A percentile compares a stretch with the other conserved stretches of the same genome.
Evolutionary conservation across 1,140 invertebrate genomes (phyloP).

Genomic region (Dysdera silvatica): DNA sequence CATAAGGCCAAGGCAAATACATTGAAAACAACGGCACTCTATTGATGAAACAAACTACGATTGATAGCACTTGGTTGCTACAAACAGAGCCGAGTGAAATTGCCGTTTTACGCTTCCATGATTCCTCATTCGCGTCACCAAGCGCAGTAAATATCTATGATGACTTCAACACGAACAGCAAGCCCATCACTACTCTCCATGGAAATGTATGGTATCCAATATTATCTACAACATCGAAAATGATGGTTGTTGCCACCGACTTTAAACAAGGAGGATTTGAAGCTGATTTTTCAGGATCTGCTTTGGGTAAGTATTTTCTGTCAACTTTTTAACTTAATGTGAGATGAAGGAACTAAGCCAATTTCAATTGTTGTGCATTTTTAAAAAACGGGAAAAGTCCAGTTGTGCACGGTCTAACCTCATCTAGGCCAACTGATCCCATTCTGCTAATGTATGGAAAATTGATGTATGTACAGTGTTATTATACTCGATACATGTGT

Average conservation of each 20-base stretch:
- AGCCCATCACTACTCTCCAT: constrained; percentile 6
- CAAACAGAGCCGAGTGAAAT: constrained; percentile 4
- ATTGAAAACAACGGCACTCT: background rate
- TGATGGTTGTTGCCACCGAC: constrained; percentile 11
- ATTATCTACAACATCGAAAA: background rate
- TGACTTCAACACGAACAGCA: constrained; percentile 12
- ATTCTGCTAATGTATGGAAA: too few relatives aligned
- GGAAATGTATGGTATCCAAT: constrained; percentile 15
- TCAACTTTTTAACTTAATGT: too few relatives aligned
- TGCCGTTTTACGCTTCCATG: background rate
- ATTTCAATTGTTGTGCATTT: too few relatives aligned
- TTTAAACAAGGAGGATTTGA: constrained; percentile 1
- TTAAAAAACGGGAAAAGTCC: too few relatives aligned
- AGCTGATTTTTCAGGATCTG: constrained; percentile 12
- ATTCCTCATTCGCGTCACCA: background rate
- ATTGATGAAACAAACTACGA: background rate
- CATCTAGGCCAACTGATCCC: too few relatives aligned
- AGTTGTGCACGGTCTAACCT: too few relatives aligned
- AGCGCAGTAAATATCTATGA: constrained; percentile 16
- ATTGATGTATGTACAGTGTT: too few relatives aligned
- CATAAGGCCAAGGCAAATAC: constrained; percentile 12
- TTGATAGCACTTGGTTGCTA: constrained; percentile 3
- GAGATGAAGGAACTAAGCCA: too few relatives aligned
- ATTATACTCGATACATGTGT: too few relatives aligned
- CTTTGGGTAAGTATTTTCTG: background rate